Evolutionary conservation across 2,797 vertebrate genomes (phyloP).

Genomic region (Lepus townsendii): DNA sequence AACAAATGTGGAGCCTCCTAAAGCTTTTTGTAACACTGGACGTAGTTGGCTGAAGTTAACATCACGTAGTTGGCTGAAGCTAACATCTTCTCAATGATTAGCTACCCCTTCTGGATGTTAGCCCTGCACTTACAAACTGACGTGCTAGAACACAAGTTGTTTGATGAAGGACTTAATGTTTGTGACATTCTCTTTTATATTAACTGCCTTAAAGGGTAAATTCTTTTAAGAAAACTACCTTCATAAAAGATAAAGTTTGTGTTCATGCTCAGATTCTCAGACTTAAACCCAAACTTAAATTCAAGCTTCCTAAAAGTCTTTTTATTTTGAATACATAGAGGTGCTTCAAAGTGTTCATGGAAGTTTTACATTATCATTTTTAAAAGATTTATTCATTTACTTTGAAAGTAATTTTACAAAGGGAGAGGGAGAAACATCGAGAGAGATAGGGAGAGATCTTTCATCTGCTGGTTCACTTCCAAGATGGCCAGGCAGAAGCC

Average conservation of each 20-base stretch:
- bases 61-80: neutral
- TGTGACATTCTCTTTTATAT: constrained; percentile 22
- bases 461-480: too few species aligned
- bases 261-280: neutral
- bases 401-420: too few species aligned
- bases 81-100: neutral
- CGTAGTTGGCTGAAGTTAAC: neutral
- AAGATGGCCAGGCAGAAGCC: too few species aligned
- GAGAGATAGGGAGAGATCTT: too few species aligned
- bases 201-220: neutral
- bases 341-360: too few species aligned
- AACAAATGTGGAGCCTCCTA: neutral
- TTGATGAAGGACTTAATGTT: neutral
- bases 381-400: too few species aligned
- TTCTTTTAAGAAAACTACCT: constrained; percentile 11
- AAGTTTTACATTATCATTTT: too few species aligned
- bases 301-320: neutral
- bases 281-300: neutral
- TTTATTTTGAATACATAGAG: constrained; percentile 9
- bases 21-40: neutral
- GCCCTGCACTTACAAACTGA: neutral
- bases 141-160: neutral
- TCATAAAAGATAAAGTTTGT: constrained; percentile 32
- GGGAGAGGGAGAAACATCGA: too few species aligned
- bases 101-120: neutral